Evolutionary conservation across 2,113 vertebrate genomes (phyloP).

Genomic region (Syngnathus floridae): DNA sequence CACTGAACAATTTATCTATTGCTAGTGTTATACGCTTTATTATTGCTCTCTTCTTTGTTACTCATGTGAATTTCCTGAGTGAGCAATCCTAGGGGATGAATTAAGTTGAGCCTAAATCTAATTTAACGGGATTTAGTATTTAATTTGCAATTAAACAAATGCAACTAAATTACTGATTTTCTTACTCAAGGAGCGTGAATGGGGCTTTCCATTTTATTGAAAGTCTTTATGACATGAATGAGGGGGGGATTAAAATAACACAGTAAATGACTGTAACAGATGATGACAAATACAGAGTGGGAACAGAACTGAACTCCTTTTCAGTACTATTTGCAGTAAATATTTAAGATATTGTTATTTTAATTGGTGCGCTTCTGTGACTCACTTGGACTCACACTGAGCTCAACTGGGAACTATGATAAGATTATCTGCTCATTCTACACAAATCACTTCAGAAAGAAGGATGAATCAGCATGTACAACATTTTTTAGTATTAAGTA

Average conservation of each 20-base stretch:
- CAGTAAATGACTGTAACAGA: slow-evolving; percentile 11
- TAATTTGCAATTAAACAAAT: background rate
- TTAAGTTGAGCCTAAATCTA: too few relatives aligned
- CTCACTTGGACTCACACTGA: slow-evolving; percentile 13
- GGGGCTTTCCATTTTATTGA: slow-evolving; percentile 42
- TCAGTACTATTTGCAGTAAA: slow-evolving; percentile 19
- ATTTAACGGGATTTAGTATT: background rate
- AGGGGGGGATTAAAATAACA: slow-evolving; percentile 12
- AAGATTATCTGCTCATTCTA: background rate
- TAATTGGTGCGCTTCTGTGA: slow-evolving; percentile 8
- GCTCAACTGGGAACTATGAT: background rate
- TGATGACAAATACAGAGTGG: slow-evolving; percentile 11
- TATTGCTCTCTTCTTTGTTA: too few relatives aligned
- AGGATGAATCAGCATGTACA: background rate
- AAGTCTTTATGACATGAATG: slow-evolving; percentile 18
- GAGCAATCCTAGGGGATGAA: too few relatives aligned
- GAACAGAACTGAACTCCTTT: background rate
- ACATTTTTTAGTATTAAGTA: background rate
- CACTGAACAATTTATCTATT: too few relatives aligned
- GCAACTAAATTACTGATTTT: background rate
- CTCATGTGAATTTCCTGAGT: too few relatives aligned
- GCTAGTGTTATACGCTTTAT: too few relatives aligned
- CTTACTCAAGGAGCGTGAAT: slow-evolving; percentile 6
- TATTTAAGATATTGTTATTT: slow-evolving; percentile 7
- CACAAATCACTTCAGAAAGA: background rate